These are phyloP conservation scores for Hirtodrosophila confusa DNA, from an alignment of 2,888 invertebrate genomes.

Conservation along the genomic window DNA sequence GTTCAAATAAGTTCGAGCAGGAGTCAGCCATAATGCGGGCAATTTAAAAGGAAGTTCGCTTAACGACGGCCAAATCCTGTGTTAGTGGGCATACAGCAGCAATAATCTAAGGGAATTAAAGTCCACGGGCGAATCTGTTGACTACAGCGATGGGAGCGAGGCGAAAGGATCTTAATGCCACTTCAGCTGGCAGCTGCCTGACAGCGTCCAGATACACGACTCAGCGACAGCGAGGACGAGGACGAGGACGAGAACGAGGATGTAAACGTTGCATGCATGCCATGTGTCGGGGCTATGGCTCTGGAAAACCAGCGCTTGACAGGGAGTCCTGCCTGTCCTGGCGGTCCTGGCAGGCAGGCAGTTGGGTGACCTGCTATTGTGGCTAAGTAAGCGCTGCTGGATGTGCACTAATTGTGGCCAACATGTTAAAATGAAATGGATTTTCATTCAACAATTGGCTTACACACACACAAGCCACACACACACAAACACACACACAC, in stretches of 20 bases:
- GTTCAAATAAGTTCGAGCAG: conserved; percentile 11
- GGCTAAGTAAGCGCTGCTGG: conserved; percentile 60
- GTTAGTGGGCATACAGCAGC: conserved; percentile 18
- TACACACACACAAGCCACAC: conserved; percentile 34
- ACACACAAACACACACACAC: neutral
- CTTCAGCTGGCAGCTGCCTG: conserved; percentile 80
- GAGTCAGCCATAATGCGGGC: conserved; percentile 17
- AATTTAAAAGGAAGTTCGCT: conserved; percentile 42
- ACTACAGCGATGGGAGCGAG: conserved; percentile 5
- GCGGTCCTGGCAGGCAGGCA: conserved; percentile 6
- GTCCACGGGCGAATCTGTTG: conserved; percentile 37
- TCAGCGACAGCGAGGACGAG: conserved; percentile 23
- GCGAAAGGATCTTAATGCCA: conserved; percentile 74
- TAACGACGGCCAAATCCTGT: conserved; percentile 13
- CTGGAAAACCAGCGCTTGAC: conserved; percentile 49
- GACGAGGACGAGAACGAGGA: neutral
- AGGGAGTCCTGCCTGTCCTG: conserved; percentile 30
- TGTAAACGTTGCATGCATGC: conserved; percentile 48
- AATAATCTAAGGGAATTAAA: conserved; percentile 41
- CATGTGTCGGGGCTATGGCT: conserved; percentile 30
- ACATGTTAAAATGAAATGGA: conserved; percentile 83
- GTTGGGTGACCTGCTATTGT: conserved; percentile 27
- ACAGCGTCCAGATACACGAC: conserved; percentile 74
- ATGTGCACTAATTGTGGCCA: conserved; percentile 82
- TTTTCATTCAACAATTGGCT: conserved; percentile 81